Evolutionary conservation across 35 echinoderm and acorn worm genomes (phyloP).

Genomic region (Lytechinus variegatus): DNA sequence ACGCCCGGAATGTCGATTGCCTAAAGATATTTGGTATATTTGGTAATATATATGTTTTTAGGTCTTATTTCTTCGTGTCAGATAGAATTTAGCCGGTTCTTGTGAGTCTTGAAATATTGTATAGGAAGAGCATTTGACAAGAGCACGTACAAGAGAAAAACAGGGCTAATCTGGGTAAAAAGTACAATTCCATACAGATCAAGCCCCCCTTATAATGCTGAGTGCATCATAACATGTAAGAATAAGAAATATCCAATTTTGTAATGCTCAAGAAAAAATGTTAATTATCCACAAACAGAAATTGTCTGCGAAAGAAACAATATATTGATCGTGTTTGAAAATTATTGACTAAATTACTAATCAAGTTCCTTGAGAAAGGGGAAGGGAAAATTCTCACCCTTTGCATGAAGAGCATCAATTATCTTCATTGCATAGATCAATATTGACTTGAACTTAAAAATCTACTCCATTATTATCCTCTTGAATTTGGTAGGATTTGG

Average conservation of each 20-base stretch:
- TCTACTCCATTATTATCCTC: neutral
- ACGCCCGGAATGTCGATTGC: slow-evolving; percentile 18
- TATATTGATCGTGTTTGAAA: neutral
- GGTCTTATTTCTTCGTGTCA: neutral
- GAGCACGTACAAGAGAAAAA: neutral
- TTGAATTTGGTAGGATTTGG: neutral
- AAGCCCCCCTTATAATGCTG: neutral
- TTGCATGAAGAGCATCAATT: neutral
- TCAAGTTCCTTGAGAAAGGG: neutral
- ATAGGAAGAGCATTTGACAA: neutral
- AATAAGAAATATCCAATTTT: neutral
- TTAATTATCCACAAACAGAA: neutral
- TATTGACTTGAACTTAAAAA: neutral
- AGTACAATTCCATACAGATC: neutral
- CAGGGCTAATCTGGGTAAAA: neutral
- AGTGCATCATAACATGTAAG: neutral
- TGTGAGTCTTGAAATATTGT: neutral
- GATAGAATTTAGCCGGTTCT: neutral
- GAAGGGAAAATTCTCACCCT: neutral
- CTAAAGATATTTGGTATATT: slow-evolving; percentile 27
- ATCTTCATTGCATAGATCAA: neutral
- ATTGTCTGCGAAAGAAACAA: neutral
- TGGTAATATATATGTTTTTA: neutral
- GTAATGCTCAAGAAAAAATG: neutral
- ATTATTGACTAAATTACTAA: neutral